Evolutionary conservation across 2,888 invertebrate species (phyloP), one percentile per base, ranked within the genome.

Genomic region (Strigamia crassipes): DNA sequence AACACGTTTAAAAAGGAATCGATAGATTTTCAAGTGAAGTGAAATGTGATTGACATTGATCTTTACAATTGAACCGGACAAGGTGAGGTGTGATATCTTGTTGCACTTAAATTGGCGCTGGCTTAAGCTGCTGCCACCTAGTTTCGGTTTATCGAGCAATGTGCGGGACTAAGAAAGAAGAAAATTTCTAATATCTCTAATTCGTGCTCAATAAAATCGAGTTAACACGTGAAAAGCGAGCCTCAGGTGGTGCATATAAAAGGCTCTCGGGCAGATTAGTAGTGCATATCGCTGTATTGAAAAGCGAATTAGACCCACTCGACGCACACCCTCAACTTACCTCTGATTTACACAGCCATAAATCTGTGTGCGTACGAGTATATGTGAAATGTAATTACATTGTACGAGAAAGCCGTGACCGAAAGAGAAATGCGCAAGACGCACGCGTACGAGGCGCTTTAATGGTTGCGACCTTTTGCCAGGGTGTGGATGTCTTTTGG

Each of bases 31-130:
- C 83, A 90, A 79, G 79, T 82, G 8, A 51, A 73, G 85, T 96
- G 8, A 51, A 73, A 85, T 96, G 91, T 92, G 88, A 89, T 92
- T 51, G 93, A 94, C 87, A 88, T 94, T 18, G 90, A 91, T 85
- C 89, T 92, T 84, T 93, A 93, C 86, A 6, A 5, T 5, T 34
- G 34, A 92, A 92, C 85, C 94, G 94, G 93, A 92, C 91, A 84
- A 91, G 93, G 93, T 92, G 87, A 85, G 85, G 12, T 79, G 41
- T 34, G 81, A 38, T 10, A 27, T 73, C 1, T 38, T n/a, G n/a
- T 23, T 77, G 8, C 18, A 18, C 23, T 31, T 27, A 21, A 56
- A 56, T 56, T 56, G n/a, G n/a, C 56, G 21, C 56, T 18, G 56
- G 9, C 21, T n/a, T 18, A 56, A 56, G 56, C 56, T 56, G 56